These are phyloP conservation scores for Cotesia chilonis DNA, from an alignment of 1,140 invertebrate species.

Conservation along the genomic window DNA sequence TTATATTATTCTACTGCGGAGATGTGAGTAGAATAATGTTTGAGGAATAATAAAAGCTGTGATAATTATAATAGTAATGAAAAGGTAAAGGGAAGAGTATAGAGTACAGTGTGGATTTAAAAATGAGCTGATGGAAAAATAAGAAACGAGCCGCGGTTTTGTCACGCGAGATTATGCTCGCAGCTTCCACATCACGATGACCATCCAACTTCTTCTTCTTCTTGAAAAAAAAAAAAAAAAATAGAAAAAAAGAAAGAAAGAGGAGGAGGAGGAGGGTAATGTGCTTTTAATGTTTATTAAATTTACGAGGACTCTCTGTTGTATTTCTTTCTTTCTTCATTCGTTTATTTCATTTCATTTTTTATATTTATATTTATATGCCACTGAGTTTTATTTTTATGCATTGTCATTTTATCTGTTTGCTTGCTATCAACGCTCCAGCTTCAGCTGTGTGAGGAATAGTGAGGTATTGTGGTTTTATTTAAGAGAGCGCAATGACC, in stretches of 20 bases:
- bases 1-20: no score
- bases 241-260: no score
- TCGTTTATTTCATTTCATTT: background rate
- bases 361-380: background rate
- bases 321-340: conserved; percentile 17
- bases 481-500: conserved; percentile 7
- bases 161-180: conserved; percentile 40
- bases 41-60: background rate
- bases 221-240: no score
- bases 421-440: background rate
- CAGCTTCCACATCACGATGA: conserved; percentile 29
- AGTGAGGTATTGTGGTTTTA: no score
- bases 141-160: conserved; percentile 35
- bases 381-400: background rate
- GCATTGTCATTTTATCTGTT: background rate
- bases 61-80: background rate
- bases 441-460: background rate
- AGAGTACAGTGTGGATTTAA: background rate
- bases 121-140: background rate
- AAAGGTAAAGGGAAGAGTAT: background rate
- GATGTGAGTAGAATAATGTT: background rate
- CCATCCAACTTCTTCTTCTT: conserved; percentile 31
- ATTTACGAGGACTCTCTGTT: conserved; percentile 38
- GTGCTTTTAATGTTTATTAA: conserved; percentile 44
- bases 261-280: conserved; percentile 28